Evolutionary conservation across 2,797 vertebrate genomes (phyloP).

Genomic region (Phataginus tetradactyla): DNA sequence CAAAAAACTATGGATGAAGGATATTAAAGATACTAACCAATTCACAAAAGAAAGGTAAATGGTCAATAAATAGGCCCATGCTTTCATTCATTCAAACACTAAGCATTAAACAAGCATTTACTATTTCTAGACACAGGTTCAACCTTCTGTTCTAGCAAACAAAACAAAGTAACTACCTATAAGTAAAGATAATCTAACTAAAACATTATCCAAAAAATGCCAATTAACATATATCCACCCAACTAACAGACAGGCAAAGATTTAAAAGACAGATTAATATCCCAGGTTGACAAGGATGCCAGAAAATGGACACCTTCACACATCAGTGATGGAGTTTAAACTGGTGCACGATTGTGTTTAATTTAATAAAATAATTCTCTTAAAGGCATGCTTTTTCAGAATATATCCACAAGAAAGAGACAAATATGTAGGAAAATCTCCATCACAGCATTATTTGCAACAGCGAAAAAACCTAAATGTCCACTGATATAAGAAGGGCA

Average conservation of each 20-base stretch:
- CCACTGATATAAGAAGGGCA: neutral
- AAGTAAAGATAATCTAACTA: neutral
- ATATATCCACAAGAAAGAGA: neutral
- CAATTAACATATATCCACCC: neutral
- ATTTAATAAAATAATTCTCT: neutral
- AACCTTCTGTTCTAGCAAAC: constrained; percentile 10
- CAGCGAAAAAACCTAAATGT: neutral
- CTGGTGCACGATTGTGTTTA: neutral
- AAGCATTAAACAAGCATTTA: neutral
- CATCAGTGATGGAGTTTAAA: neutral
- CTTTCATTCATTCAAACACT: neutral
- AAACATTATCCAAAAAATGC: neutral
- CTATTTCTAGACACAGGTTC: neutral
- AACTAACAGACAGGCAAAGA: neutral
- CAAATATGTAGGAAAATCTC: neutral
- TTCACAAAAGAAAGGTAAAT: neutral
- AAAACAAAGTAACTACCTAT: neutral
- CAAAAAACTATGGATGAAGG: neutral
- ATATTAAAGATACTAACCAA: neutral
- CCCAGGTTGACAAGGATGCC: neutral
- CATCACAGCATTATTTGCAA: neutral
- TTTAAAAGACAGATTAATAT: neutral
- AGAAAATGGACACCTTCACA: neutral
- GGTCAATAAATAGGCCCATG: neutral
- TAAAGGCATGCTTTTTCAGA: neutral